A percentile compares a stretch with the other conserved stretches of the same genome.
These are phyloP conservation scores for Pseudochirops cupreus DNA, from an alignment of 2,797 vertebrate species.

Conservation along the genomic window DNA sequence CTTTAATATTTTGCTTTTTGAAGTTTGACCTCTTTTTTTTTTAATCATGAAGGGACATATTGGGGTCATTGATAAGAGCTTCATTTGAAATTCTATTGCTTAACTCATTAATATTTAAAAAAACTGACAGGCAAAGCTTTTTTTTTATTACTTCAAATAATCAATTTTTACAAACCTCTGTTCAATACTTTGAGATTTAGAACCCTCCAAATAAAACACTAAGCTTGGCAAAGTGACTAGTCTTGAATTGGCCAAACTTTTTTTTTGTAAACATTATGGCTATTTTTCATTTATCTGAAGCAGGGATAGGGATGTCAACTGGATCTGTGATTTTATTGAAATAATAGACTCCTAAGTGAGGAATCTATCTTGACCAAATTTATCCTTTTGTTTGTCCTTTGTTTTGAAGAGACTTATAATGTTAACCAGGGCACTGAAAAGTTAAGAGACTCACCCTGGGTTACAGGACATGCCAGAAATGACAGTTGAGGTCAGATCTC, in stretches of 20 bases:
- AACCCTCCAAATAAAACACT: constrained; percentile 24
- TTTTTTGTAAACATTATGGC: not conserved
- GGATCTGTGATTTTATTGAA: not conserved
- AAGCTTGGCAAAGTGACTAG: constrained; percentile 8
- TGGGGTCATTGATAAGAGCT: constrained; percentile 14
- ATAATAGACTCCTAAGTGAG: not conserved
- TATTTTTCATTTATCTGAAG: not conserved
- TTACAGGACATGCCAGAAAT: not conserved
- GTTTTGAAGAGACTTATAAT: not conserved
- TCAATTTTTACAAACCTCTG: not conserved
- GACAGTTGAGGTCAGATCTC: not conserved
- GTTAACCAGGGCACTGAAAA: not conserved
- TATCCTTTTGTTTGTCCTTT: not conserved
- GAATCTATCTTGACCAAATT: not conserved
- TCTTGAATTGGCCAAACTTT: constrained; percentile 8
- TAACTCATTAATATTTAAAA: constrained; percentile 49
- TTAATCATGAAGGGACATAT: not conserved
- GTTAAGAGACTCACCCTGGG: not conserved
- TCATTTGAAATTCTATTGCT: not conserved
- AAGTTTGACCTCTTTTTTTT: not conserved
- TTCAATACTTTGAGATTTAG: constrained; percentile 42
- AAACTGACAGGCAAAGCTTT: constrained; percentile 7
- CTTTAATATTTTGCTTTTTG: not conserved
- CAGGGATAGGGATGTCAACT: not conserved
- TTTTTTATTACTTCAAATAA: not conserved